Conservation (phyloP, 35 echinoderm and acorn worm species). For the Heliocidaris erythrogramma region DNA sequence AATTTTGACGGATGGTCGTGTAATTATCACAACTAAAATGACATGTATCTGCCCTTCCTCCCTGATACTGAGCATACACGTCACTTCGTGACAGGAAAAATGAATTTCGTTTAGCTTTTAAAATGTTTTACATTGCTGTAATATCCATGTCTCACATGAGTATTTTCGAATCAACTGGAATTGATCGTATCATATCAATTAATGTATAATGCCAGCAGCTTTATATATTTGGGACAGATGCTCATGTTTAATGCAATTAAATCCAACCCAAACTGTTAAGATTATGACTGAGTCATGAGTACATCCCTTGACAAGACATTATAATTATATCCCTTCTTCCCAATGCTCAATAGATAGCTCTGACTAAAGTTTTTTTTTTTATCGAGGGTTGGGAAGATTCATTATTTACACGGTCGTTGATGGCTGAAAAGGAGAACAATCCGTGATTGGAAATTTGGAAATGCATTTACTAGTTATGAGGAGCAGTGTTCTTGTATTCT, state of each 20-base stretch:
- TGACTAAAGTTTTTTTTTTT: too few species aligned
- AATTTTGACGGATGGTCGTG: not conserved
- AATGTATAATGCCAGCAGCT: not conserved
- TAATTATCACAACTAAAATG: not conserved
- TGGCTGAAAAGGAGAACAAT: too few species aligned
- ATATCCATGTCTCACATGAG: not conserved
- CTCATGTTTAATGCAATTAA: not conserved
- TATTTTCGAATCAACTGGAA: not conserved
- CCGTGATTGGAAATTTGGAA: too few species aligned
- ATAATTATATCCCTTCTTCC: not conserved
- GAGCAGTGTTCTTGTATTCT: too few species aligned
- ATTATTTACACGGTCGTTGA: too few species aligned
- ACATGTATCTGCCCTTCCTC: not conserved
- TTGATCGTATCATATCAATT: not conserved
- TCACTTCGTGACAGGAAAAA: not conserved
- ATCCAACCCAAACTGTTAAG: not conserved
- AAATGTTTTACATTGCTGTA: not conserved
- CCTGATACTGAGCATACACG: too few species aligned
- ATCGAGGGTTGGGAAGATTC: too few species aligned
- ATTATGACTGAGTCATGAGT: not conserved
- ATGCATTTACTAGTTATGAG: too few species aligned
- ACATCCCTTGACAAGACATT: not conserved
- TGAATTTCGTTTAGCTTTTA: not conserved
- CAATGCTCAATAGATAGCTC: not conserved
- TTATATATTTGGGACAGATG: not conserved